Conservation (phyloP, 2,888 invertebrate genomes). For the Plagodis pulveraria region DNA sequence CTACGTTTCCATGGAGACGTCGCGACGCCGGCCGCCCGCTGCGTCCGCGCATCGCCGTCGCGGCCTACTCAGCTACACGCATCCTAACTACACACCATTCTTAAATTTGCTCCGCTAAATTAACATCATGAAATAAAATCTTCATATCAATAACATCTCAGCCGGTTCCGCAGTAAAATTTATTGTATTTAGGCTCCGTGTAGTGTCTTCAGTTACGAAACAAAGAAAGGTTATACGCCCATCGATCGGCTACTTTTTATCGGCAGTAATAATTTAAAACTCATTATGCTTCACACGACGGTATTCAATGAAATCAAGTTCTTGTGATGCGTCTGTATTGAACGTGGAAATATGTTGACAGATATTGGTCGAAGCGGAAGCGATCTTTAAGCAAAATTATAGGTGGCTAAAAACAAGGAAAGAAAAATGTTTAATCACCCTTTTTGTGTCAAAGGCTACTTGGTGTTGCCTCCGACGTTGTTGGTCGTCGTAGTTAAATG, state of each 20-base stretch:
- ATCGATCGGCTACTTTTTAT: slow-evolving; percentile 75
- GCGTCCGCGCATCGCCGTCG: slow-evolving; percentile 48
- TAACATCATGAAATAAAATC: slow-evolving; percentile 18
- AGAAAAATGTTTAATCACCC: slow-evolving; percentile 68
- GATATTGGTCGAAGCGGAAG: slow-evolving; percentile 82
- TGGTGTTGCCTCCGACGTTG: slow-evolving; percentile 21
- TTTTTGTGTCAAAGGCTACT: slow-evolving; percentile 65
- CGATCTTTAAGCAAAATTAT: slow-evolving; percentile 80
- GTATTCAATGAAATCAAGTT: slow-evolving; percentile 83
- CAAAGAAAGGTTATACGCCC: slow-evolving; percentile 74
- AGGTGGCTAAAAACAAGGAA: slow-evolving; percentile 77
- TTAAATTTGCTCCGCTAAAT: slow-evolving; percentile 32
- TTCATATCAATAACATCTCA: no score
- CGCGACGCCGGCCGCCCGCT: slow-evolving; percentile 68
- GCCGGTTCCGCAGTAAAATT: no score
- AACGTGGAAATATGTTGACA: slow-evolving; percentile 83
- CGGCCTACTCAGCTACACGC: slow-evolving; percentile 37
- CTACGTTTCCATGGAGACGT: slow-evolving; percentile 75
- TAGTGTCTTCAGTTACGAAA: slow-evolving; percentile 63
- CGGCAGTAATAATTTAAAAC: slow-evolving; percentile 82
- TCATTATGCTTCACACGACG: slow-evolving; percentile 78
- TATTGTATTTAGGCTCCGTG: slow-evolving; percentile 38
- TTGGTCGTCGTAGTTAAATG: slow-evolving; percentile 1
- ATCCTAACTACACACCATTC: slow-evolving; percentile 23
- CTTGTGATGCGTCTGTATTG: slow-evolving; percentile 79